Base-by-base conservation (phyloP, 2,113 vertebrate species). In the Chamaetylas fuelleborni region DNA sequence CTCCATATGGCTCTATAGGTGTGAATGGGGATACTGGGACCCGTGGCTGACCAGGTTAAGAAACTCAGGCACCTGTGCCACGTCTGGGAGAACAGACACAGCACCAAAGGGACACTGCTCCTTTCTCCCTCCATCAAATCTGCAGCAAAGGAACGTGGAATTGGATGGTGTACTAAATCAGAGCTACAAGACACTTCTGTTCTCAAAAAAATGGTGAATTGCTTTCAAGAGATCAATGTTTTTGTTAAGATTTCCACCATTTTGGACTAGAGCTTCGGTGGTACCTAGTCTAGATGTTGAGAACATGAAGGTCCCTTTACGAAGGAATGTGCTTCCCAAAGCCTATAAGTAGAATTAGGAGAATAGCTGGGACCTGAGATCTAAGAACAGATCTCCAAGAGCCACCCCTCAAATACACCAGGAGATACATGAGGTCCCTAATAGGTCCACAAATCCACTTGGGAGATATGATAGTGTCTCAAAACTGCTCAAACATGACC, bases 31-130 rank as follows among this genome's bases (percentile, higher is more conserved):
- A 53, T 31, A 58, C 24, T 1, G 4, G 24, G 56, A 47, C 28
- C 13, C 0, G 0, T 6, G 38, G 42, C 38, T 57, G 34, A 42
- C 5, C 2, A 3, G 4, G 1, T 34, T 24, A 58, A n/a, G 38
- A 26, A 86, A 54, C 26, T 58, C 0, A 0, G 26, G n/a, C 33
- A 12, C 14, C 43, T 62, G 18, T 50, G 51, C 16, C 33, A 9
- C 6, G 12, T 38, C 25, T 69, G 24, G 12, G 45, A 88, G 34
- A 91, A 47, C 25, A 70, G 51, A 64, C 47, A 54, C 7, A 24
- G 51, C 42, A 61, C 34, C 31, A 53, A 71, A 65, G n/a, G 40
- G 36, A 43, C 57, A 50, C 11, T 51, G 56, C 17, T 83, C 23
- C 50, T 23, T 60, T 33, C 31, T 76, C 45, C 16, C 70, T 48